phyloP scores from a whole-genome alignment of 2,888 invertebrate genomes.

The Branchipolynoe longqiensis region DNA sequence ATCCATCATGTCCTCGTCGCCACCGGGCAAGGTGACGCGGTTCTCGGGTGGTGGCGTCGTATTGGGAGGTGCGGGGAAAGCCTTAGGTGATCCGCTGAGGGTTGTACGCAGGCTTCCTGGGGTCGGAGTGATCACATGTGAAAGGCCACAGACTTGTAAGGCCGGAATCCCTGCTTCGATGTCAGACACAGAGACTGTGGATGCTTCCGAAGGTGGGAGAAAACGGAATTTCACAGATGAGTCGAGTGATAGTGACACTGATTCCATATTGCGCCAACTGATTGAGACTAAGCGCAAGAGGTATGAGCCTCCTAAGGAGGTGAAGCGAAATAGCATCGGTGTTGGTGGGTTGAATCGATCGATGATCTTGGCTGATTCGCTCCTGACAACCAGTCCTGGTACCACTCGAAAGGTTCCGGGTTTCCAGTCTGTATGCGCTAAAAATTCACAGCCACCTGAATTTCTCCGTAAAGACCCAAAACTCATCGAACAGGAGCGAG shows the following conservation, averaged over 20 bases:
- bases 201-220: neutral
- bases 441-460: neutral
- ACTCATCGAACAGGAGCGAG: neutral
- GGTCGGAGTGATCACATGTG: conserved; percentile 39
- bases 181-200: neutral
- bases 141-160: neutral
- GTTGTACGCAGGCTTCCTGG: conserved; percentile 36
- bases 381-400: neutral
- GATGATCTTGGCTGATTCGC: neutral
- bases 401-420: neutral
- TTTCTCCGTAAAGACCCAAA: conserved; percentile 4
- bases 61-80: too few species aligned
- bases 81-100: neutral
- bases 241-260: conserved; percentile 22
- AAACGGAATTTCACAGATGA: neutral
- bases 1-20: too few species aligned
- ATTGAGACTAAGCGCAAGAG: neutral
- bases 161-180: neutral
- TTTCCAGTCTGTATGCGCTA: conserved; percentile 11
- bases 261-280: neutral
- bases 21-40: too few species aligned
- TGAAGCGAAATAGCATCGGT: conserved; percentile 5
- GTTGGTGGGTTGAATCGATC: neutral
- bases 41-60: too few species aligned
- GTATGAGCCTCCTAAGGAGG: neutral